Conservation (phyloP, 1,140 invertebrate species). For the Centruroides sculpturatus region DNA sequence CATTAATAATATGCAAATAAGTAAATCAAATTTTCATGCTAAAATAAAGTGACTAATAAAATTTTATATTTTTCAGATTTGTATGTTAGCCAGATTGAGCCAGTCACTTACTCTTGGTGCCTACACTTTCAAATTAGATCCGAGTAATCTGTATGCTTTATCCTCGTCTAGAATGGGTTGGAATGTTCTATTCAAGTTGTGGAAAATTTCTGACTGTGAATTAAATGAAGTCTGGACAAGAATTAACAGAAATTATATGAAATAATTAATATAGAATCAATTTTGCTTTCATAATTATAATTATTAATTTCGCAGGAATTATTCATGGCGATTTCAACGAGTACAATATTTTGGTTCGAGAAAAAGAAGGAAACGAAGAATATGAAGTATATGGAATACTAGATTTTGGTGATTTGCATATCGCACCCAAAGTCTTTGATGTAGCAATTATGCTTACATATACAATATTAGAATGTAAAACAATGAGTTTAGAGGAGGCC, state of each 20-base stretch:
- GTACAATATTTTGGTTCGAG: slow-evolving; percentile 59
- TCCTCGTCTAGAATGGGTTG: slow-evolving; percentile 48
- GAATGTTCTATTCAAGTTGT: slow-evolving; percentile 41
- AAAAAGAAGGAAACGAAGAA: slow-evolving; percentile 22
- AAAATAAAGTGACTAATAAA: too few species aligned
- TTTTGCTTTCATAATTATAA: too few species aligned
- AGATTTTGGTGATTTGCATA: slow-evolving; percentile 68
- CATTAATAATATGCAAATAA: too few species aligned
- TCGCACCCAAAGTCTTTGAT: slow-evolving; percentile 60
- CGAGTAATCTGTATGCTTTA: slow-evolving; percentile 60
- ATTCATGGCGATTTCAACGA: slow-evolving; percentile 86
- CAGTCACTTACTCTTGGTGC: slow-evolving; percentile 65
- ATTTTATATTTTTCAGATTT: slow-evolving; percentile 22
- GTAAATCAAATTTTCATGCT: too few species aligned
- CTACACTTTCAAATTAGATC: slow-evolving; percentile 54
- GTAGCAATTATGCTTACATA: slow-evolving; percentile 66
- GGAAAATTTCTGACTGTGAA: background rate
- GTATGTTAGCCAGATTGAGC: slow-evolving; percentile 54
- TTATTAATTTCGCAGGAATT: slow-evolving; percentile 34
- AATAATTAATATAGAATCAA: too few species aligned
- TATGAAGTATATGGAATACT: slow-evolving; percentile 34
- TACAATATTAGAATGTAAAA: slow-evolving; percentile 49
- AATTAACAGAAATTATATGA: too few species aligned
- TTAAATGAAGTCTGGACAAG: too few species aligned
- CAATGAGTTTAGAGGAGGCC: slow-evolving; percentile 35